Percentiles rank a stretch among this genome's conserved stretches.
These are phyloP conservation scores for Pygoscelis antarcticus DNA, from an alignment of 2,113 vertebrate species.

Conservation along the genomic window DNA sequence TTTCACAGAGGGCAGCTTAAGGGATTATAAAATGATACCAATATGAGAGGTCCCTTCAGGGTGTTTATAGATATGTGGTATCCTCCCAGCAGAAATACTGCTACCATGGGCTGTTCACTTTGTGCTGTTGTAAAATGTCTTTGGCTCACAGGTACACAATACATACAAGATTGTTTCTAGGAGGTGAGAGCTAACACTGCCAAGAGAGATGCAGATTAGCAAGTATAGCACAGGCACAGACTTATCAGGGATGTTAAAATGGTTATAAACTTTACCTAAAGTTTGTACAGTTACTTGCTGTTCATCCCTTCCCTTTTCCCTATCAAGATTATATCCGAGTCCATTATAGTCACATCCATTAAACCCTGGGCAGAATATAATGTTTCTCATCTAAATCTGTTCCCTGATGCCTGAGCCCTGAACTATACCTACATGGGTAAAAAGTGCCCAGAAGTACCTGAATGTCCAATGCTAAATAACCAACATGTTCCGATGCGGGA, in stretches of 20 bases:
- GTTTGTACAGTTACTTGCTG: background rate
- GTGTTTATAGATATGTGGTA: background rate
- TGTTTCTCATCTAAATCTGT: background rate
- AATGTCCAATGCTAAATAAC: background rate
- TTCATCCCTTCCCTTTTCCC: background rate
- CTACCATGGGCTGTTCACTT: background rate
- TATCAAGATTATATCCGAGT: background rate
- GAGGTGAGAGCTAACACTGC: background rate
- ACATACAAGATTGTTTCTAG: background rate
- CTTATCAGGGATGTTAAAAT: background rate
- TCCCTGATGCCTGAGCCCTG: background rate
- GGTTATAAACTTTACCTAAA: background rate
- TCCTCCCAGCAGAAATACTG: background rate
- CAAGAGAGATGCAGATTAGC: background rate
- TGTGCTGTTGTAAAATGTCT: background rate
- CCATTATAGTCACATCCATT: background rate
- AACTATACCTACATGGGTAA: background rate
- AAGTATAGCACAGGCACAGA: background rate
- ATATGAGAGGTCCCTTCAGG: background rate
- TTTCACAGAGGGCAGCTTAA: background rate
- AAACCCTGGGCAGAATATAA: background rate
- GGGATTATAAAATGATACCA: background rate
- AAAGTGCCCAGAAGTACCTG: background rate
- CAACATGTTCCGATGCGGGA: background rate
- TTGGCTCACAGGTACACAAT: background rate